Conservation (phyloP, 2,113 vertebrate species). For the Tragulus kanchil region DNA sequence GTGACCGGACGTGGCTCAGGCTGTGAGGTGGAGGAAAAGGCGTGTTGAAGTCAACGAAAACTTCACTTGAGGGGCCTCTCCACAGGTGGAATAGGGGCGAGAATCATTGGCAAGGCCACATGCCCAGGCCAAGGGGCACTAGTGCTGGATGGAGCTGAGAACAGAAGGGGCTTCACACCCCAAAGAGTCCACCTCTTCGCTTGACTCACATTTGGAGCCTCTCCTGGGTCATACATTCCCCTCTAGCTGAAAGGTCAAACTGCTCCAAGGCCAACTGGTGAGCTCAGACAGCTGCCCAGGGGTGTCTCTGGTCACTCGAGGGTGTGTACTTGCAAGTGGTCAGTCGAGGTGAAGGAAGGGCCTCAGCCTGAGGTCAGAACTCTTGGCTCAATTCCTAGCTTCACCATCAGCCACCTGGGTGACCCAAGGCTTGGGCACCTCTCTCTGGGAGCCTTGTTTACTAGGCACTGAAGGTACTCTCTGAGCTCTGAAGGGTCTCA, state of each 20-base stretch:
- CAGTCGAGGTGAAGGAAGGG: neutral
- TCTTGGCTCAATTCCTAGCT: neutral
- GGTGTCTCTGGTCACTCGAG: neutral
- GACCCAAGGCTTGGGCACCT: neutral
- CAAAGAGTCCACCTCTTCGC: neutral
- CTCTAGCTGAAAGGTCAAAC: neutral
- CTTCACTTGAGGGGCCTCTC: neutral
- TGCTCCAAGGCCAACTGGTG: conserved; percentile 48
- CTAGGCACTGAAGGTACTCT: neutral
- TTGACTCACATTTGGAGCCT: conserved; percentile 16
- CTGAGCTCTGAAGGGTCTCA: neutral
- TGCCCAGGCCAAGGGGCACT: neutral
- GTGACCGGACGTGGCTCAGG: neutral
- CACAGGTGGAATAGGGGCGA: neutral
- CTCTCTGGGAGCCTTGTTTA: rapidly evolving
- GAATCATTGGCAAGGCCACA: neutral
- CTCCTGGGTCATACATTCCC: conserved; percentile 26
- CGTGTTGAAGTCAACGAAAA: conserved; percentile 32
- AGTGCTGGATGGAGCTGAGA: neutral
- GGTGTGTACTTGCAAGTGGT: neutral
- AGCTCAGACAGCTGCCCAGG: conserved; percentile 31
- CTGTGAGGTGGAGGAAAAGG: neutral
- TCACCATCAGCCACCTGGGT: neutral
- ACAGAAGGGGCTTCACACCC: neutral
- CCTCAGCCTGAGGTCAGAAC: neutral